These are phyloP conservation scores for Squalus acanthias DNA, from an alignment of 2,797 vertebrate genomes.

Conservation along the genomic window DNA sequence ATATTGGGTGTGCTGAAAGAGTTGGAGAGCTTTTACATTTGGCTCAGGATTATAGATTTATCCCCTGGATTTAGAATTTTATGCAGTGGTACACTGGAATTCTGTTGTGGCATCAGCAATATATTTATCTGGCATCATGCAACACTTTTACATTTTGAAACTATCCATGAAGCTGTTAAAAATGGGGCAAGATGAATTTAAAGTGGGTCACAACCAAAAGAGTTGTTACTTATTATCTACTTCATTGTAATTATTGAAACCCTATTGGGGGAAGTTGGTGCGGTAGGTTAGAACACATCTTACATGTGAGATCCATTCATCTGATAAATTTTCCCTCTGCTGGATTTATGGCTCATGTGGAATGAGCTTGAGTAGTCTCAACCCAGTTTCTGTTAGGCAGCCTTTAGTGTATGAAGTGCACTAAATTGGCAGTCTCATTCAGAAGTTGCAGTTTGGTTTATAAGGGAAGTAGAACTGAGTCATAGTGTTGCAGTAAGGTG, in stretches of 20 bases:
- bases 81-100: neutral
- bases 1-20: neutral
- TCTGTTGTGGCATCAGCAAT: neutral
- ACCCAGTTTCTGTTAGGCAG: neutral
- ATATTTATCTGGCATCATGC: neutral
- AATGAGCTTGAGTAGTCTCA: neutral
- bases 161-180: neutral
- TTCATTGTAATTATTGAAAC: neutral
- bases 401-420: neutral
- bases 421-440: neutral
- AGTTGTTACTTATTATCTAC: neutral
- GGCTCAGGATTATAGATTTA: neutral
- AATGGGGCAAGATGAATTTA: neutral
- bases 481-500: neutral
- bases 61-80: neutral
- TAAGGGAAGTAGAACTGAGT: neutral
- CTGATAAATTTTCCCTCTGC: neutral
- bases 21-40: no score
- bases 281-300: no score
- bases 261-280: neutral
- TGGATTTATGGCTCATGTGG: no score
- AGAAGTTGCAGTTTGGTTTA: neutral
- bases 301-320: neutral
- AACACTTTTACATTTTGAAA: constrained; percentile 9
- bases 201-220: neutral